phyloP scores from a whole-genome alignment of 2,797 vertebrate genomes.

The Callimico goeldii region DNA sequence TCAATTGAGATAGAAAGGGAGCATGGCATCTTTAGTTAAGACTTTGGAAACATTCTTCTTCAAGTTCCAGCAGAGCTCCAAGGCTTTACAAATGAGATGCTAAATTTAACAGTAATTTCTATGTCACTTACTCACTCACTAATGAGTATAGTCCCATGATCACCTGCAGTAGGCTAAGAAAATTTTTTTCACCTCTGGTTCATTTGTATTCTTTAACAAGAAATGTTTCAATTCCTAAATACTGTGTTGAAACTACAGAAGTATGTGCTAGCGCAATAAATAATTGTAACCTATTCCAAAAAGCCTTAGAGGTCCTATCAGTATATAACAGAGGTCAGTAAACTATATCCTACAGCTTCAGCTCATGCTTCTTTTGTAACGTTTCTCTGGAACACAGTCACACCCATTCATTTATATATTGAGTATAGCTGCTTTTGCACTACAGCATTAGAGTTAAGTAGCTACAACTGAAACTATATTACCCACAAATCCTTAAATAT shows the following conservation, averaged over 20 bases:
- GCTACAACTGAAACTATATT: neutral
- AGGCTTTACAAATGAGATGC: constrained; percentile 27
- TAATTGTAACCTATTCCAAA: neutral
- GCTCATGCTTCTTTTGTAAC: neutral
- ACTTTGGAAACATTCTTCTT: constrained; percentile 11
- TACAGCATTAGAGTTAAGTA: neutral
- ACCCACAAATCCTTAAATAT: constrained; percentile 37
- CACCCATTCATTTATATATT: neutral
- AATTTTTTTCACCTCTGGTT: neutral
- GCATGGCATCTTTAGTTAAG: neutral
- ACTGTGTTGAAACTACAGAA: neutral
- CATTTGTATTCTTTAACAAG: neutral
- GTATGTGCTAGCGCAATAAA: neutral
- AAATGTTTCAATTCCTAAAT: constrained; percentile 11
- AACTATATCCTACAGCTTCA: neutral
- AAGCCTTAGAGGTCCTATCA: neutral
- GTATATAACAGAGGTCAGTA: neutral
- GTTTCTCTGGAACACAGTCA: neutral
- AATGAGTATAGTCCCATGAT: neutral
- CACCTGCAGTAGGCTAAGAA: neutral
- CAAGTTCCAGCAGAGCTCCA: neutral
- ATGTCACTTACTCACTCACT: neutral
- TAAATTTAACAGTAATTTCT: neutral
- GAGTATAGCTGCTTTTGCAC: neutral
- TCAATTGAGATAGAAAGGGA: constrained; percentile 32